These are phyloP conservation scores for Rallus crepitans DNA, from an alignment of 2,797 vertebrate species.

Conservation along the genomic window DNA sequence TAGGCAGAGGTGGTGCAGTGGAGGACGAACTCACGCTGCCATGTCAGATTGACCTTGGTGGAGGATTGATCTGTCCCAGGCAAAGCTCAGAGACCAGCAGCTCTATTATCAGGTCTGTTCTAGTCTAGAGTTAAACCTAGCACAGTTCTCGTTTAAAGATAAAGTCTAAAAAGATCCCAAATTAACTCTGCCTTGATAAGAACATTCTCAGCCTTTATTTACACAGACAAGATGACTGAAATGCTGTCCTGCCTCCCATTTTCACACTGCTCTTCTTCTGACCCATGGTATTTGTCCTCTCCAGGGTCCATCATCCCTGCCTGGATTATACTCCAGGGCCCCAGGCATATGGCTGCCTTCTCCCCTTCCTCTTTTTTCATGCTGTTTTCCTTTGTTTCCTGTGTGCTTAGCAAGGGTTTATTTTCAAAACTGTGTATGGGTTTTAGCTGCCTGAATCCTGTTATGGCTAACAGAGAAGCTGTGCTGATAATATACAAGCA, in stretches of 20 bases:
- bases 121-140: neutral
- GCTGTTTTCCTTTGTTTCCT: neutral
- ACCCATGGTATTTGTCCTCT: neutral
- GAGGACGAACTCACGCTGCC: neutral
- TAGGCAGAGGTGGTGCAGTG: neutral
- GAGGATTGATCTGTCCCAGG: neutral
- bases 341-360: rapidly evolving
- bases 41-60: rapidly evolving
- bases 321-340: neutral
- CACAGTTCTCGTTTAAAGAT: neutral
- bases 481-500: neutral
- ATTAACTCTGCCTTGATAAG: neutral
- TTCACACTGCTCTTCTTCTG: neutral
- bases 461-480: neutral
- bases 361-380: conserved; percentile 26
- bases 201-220: neutral
- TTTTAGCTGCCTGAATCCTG: neutral
- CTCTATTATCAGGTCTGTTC: neutral
- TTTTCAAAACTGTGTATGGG: neutral
- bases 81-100: neutral
- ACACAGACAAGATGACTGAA: neutral
- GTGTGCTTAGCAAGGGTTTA: neutral
- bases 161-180: neutral
- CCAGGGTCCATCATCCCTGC: neutral
- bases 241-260: neutral